A percentile compares a stretch with the other conserved stretches of the same genome.
Evolutionary conservation across 2,113 vertebrate species (phyloP).

Genomic region (Pollachius pollachius): DNA sequence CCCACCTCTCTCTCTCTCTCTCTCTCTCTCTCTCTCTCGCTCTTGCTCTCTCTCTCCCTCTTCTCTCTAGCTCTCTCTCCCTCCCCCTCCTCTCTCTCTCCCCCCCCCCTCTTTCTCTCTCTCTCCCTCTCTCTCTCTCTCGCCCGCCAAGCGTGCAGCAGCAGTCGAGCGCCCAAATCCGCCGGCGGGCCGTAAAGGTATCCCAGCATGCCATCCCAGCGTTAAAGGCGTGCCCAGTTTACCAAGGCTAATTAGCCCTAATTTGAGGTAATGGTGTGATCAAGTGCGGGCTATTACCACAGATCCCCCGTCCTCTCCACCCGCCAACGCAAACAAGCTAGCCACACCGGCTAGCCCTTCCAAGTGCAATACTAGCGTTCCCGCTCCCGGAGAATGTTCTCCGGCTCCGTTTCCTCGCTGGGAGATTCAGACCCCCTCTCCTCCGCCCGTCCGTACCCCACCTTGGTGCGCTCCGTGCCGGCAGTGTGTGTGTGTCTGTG

Average conservation of each 20-base stretch:
- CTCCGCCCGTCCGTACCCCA: conserved; percentile 45
- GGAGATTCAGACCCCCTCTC: conserved; percentile 37
- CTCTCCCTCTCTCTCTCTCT: no score
- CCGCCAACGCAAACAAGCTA: conserved; percentile 40
- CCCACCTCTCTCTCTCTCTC: no score
- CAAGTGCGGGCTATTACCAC: conserved; percentile 72
- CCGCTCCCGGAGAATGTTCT: conserved; percentile 46
- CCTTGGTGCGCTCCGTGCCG: conserved; percentile 18
- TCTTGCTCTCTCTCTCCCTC: no score
- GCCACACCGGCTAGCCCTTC: conserved; percentile 43
- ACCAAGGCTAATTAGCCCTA: conserved; percentile 75
- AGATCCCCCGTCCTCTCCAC: conserved; percentile 62
- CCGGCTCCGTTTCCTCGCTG: conserved; percentile 54
- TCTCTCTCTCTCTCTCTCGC: no score
- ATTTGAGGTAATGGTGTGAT: conserved; percentile 75
- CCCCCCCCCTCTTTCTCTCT: conserved; percentile 57
- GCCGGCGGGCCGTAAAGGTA: conserved; percentile 71
- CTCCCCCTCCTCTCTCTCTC: not conserved
- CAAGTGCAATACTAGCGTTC: conserved; percentile 64
- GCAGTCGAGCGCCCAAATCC: conserved; percentile 69
- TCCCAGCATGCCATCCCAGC: conserved; percentile 72
- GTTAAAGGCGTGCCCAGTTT: conserved; percentile 74
- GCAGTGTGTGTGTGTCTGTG: conserved; percentile 37
- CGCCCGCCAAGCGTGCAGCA: conserved; percentile 58
- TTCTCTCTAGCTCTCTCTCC: no score